phyloP scores from a whole-genome alignment of 37 sponge, comb jelly and placozoan species.

The Cladorhizidae sp. region DNA sequence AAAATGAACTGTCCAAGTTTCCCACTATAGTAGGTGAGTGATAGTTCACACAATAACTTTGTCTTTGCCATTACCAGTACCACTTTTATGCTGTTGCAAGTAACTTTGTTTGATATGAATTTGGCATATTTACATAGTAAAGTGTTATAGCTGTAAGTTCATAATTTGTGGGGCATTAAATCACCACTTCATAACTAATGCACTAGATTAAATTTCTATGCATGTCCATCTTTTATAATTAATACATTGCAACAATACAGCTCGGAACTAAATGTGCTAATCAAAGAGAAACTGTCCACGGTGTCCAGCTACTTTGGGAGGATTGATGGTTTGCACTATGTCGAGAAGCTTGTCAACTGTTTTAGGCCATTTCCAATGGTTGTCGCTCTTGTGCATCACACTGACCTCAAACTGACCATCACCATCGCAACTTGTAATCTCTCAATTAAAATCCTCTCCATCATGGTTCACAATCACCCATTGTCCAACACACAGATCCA shows the following conservation, averaged over 20 bases:
- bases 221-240: background rate
- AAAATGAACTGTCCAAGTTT: no score
- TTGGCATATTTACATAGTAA: no score
- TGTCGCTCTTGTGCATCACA: constrained; percentile 48
- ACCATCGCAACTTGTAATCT: constrained; percentile 21
- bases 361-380: constrained; percentile 50
- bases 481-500: background rate
- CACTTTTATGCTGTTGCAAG: no score
- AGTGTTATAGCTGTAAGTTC: no score
- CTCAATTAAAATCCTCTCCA: background rate
- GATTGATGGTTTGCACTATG: background rate
- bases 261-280: background rate
- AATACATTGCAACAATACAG: no score
- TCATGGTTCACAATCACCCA: no score
- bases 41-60: no score
- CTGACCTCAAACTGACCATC: constrained; percentile 35
- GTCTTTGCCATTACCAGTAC: no score
- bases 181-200: background rate
- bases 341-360: constrained; percentile 26
- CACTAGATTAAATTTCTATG: no score
- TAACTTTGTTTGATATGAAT: no score
- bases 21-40: no score
- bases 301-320: constrained; percentile 23
- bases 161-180: no score
- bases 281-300: constrained; percentile 39